phyloP scores from a whole-genome alignment of 1,140 invertebrate genomes.

The Drosophila ironensis region DNA sequence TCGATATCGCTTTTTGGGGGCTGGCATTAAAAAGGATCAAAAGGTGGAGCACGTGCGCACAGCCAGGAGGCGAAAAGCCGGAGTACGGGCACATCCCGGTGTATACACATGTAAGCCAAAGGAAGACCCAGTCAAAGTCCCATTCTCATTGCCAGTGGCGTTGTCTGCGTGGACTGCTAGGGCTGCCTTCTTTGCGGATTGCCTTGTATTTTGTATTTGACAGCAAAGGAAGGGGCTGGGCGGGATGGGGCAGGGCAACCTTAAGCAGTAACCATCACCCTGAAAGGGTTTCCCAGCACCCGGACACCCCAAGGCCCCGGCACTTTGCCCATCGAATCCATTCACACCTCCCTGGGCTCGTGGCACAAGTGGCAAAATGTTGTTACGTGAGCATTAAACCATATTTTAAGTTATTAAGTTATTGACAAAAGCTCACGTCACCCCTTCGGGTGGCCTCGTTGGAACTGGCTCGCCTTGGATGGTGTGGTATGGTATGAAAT shows the following conservation, averaged over 20 bases:
- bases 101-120: constrained; percentile 44
- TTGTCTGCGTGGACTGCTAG: constrained; percentile 24
- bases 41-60: constrained; percentile 60
- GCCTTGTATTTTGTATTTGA: too few species aligned
- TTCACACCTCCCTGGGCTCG: constrained; percentile 61
- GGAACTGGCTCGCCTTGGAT: neutral
- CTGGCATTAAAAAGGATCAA: constrained; percentile 66
- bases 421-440: constrained; percentile 79
- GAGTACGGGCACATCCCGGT: constrained; percentile 15
- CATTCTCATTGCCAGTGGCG: constrained; percentile 37
- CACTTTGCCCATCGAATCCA: neutral
- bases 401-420: constrained; percentile 81
- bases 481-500: too few species aligned
- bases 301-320: neutral
- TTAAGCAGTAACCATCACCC: constrained; percentile 26
- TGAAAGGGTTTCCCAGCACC: neutral
- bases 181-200: constrained; percentile 5
- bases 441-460: constrained; percentile 30
- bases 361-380: constrained; percentile 77
- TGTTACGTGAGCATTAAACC: constrained; percentile 80
- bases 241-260: constrained; percentile 19
- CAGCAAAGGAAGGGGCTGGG: constrained; percentile 10
- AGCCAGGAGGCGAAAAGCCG: constrained; percentile 40
- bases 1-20: constrained; percentile 64
- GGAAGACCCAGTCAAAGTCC: too few species aligned